Evolutionary conservation across 1,140 invertebrate genomes (phyloP), one percentile per base, ranked within the genome.

Genomic region (Heterodera carotae): DNA sequence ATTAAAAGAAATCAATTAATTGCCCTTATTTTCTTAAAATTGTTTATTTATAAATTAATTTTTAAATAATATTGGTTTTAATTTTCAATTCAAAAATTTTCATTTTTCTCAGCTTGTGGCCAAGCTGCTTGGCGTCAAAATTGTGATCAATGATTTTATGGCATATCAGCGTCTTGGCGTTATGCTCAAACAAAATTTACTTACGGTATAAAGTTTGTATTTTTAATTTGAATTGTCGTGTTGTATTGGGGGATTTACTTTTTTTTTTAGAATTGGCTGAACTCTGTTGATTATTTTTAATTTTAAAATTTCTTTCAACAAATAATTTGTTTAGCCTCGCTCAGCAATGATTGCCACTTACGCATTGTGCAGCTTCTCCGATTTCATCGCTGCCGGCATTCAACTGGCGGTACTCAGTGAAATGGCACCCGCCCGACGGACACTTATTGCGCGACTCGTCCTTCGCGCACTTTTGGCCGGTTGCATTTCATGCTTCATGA

Each of bases 301-400:
- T 7, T 53, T 72, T 72, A 56, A 59, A 59, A n/a, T 34, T 6
- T 48, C 18, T 34, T 6, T 48, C 12, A 48, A 34, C 15, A 48
- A 48, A 70, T 60, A 25, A 94, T 39, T 91, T 90, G 27, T 92
- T 93, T 88, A 90, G 89, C 78, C 59, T 34, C 70, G 36, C 68
- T 83, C 72, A 25, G 72, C 72, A 31, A 91, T 92, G 2, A 94
- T 98, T 48, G 92, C 94, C 0, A 97, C 95, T 0, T 97, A 93
- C 86, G 93, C 95, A 0, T 91, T 98, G 15, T 98, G 95, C 87
- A 94, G 95, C 0, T 98, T 98, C 89, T 92, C 95, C 0, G 98
- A 98, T 90, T 92, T 95, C 3, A 91, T 92, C 1, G 93, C 94
- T 0, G 91, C 96, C 34, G 95, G 94, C 3, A 94, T 95, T 48